Evolutionary conservation across 2,113 vertebrate species (phyloP).

Genomic region (Halichoeres trimaculatus): DNA sequence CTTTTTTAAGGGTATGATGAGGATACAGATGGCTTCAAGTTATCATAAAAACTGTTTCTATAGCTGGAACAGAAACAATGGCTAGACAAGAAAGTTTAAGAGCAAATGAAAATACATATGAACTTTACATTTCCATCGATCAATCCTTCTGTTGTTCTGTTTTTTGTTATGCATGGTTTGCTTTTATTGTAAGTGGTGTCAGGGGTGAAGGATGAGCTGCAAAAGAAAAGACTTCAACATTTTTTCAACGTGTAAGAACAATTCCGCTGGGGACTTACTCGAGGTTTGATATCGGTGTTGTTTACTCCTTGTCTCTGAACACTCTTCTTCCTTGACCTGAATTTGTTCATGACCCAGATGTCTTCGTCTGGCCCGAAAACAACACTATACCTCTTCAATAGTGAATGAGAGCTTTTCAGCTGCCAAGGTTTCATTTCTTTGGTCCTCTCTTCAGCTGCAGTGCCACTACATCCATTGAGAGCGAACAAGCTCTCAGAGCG

Average conservation of each 20-base stretch:
- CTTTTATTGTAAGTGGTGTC: no score
- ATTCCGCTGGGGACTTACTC: no score
- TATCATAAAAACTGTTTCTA: not conserved
- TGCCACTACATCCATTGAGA: not conserved
- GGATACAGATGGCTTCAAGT: not conserved
- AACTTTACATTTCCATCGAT: not conserved
- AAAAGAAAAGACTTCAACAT: no score
- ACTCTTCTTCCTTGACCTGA: not conserved
- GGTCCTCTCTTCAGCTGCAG: not conserved
- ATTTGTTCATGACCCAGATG: conserved; percentile 29
- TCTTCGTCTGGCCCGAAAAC: not conserved
- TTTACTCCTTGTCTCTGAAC: not conserved
- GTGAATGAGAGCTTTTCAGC: conserved; percentile 13
- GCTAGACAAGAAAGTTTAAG: not conserved
- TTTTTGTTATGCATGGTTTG: no score
- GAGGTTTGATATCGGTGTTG: not conserved
- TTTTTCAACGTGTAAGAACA: no score
- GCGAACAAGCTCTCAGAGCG: not conserved
- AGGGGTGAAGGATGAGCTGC: no score
- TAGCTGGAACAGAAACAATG: not conserved
- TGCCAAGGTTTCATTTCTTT: not conserved
- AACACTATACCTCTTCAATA: conserved; percentile 4
- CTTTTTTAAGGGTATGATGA: not conserved
- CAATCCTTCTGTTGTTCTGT: no score
- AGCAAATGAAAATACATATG: not conserved